Base-by-base conservation (phyloP, 2,888 invertebrate species). In the Philaethria dido region DNA sequence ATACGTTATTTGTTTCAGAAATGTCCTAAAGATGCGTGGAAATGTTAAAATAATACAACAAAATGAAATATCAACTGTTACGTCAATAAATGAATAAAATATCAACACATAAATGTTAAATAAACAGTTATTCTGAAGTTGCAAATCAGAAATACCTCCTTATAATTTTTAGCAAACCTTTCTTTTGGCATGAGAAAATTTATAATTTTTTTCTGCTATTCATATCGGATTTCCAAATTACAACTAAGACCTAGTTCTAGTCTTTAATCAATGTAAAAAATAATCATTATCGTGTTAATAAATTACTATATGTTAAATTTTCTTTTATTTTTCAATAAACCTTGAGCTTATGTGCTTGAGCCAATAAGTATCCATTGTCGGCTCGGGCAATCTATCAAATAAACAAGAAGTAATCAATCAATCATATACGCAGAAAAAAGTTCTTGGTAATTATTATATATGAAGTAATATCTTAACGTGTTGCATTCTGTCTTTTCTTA, bases 1-100 rank as follows among this genome's bases (percentile, higher is more conserved):
- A 3, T 18, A 18, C 4, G 55, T 72, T 72, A 71, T 72, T 45
- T 64, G 48, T 87, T 86, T 69, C 87, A 88, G 87, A 88, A 88
- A 88, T 91, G 91, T 72, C 89, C 91, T 0, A 75, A 80, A 3
- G 74, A 81, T 0, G 78, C 83, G 0, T 87, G 87, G 86, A 85
- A 82, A 65, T 88, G 86, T 68, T 85, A 25, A 39, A 67, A 60
- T 20, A 54, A 16, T 44, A 14, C 20, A 29, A 55, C 13, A 1
- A 47, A 57, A 57, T 22, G 0, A 22, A 8, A 59, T 13, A 47
- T 6, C 5, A 42, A n/a, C n/a, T n/a, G n/a, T n/a, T n/a, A n/a
- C n/a, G n/a, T n/a, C n/a, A n/a, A n/a, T n/a, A n/a, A 25, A 5
- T 33, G 8, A 4, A 33, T 33, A 33, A 33, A 33, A 33, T 33